Percentiles rank a stretch among this genome's conserved stretches.
Evolutionary conservation across 30 jellyfish, hydroid and myxozoan species (phyloP).

Genomic region (Aurelia aurita complex sp. Pacific): DNA sequence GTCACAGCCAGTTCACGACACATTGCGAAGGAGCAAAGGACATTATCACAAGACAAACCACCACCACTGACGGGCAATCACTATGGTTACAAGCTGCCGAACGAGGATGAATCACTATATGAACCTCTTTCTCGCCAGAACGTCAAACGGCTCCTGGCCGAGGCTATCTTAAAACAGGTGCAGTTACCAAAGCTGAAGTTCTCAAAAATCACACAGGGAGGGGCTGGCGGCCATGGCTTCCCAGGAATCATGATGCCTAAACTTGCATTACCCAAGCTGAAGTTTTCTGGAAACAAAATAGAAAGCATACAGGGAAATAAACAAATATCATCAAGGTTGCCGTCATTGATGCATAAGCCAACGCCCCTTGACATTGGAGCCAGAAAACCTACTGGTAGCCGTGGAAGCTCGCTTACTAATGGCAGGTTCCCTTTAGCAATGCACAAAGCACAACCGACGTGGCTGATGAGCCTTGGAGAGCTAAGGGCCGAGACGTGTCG

Average conservation of each 20-base stretch:
- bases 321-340: too few species aligned
- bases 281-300: too few species aligned
- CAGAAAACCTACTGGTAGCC: too few species aligned
- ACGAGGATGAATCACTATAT: neutral
- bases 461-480: constrained; percentile 45
- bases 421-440: constrained; percentile 2
- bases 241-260: too few species aligned
- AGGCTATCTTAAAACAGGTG: constrained; percentile 22
- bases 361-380: too few species aligned
- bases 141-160: constrained; percentile 21
- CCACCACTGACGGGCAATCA: neutral
- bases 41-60: neutral
- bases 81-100: too few species aligned
- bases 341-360: too few species aligned
- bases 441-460: constrained; percentile 21
- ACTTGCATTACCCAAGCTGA: too few species aligned
- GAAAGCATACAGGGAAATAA: neutral
- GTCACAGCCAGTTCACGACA: constrained; percentile 15
- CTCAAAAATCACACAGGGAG: constrained; percentile 4
- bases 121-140: constrained; percentile 19
- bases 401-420: neutral
- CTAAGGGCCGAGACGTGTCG: constrained; percentile 50
- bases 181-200: constrained; percentile 30
- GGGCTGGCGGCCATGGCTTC: neutral
- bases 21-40: neutral